These are phyloP conservation scores for Zaprionus gabonicus DNA, from an alignment of 1,140 invertebrate species.

Conservation along the genomic window DNA sequence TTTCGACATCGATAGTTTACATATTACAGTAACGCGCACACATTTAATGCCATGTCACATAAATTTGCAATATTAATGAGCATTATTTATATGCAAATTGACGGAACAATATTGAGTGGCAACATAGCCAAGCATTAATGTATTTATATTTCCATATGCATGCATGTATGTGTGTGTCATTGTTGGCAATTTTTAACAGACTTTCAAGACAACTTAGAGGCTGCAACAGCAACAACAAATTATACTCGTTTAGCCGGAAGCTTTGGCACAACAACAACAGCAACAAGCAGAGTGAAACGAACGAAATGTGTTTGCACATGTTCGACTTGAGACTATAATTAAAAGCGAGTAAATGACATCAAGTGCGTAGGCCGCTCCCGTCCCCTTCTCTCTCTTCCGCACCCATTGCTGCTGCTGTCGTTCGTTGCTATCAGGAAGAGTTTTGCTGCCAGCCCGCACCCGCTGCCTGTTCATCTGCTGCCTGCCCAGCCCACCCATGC, in stretches of 20 bases:
- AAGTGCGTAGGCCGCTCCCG: constrained; percentile 1
- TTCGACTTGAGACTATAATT: constrained; percentile 47
- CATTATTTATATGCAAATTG: constrained; percentile 55
- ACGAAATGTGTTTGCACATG: constrained; percentile 30
- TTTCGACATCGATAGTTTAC: neutral
- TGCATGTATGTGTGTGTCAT: constrained; percentile 7
- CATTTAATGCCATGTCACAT: constrained; percentile 18
- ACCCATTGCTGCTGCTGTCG: neutral
- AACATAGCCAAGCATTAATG: neutral
- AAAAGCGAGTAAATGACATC: constrained; percentile 6
- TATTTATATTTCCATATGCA: constrained; percentile 31
- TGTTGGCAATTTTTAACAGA: constrained; percentile 56
- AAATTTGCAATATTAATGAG: constrained; percentile 38
- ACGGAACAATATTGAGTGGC: neutral
- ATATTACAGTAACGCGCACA: neutral
- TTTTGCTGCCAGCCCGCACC: constrained; percentile 2
- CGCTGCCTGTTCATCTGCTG: neutral
- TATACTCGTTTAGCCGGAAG: constrained; percentile 55
- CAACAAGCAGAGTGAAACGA: constrained; percentile 16
- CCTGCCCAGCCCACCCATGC: constrained; percentile 11
- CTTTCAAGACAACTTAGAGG: constrained; percentile 38
- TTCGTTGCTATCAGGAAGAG: constrained; percentile 39
- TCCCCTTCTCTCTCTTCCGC: too few species aligned
- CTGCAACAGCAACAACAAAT: constrained; percentile 13
- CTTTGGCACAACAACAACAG: constrained; percentile 12